Conservation (phyloP, 2,113 vertebrate genomes). For the Gnathochromis pfefferi region DNA sequence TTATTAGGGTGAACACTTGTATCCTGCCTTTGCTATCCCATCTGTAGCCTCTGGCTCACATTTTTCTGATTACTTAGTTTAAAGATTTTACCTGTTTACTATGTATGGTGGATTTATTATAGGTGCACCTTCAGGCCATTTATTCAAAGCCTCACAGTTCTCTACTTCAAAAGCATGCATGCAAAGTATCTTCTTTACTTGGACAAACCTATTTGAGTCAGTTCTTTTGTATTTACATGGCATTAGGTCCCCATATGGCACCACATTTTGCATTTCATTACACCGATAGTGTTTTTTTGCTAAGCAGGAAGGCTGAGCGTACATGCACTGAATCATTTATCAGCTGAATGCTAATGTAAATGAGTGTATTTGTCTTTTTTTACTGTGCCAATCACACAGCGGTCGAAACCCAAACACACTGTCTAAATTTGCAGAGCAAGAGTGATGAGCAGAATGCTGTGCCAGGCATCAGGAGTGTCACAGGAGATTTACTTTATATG, state of each 20-base stretch:
- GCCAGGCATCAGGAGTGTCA: neutral
- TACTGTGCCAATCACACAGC: neutral
- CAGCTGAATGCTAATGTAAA: neutral
- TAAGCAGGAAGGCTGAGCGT: neutral
- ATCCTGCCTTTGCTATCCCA: neutral
- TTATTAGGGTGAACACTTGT: neutral
- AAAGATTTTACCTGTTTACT: neutral
- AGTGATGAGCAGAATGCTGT: neutral
- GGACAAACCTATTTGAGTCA: neutral
- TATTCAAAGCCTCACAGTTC: neutral
- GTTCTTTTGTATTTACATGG: neutral
- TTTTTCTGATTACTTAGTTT: neutral
- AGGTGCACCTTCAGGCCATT: neutral
- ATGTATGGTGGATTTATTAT: neutral
- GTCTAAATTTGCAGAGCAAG: neutral
- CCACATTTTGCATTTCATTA: neutral
- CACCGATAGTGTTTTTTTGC: neutral
- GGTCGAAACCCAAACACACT: neutral
- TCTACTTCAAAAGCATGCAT: slow-evolving; percentile 9
- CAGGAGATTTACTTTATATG: neutral
- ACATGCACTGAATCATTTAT: neutral
- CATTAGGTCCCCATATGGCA: neutral
- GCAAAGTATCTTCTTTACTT: neutral
- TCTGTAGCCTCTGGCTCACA: neutral
- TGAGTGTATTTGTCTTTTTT: neutral